These are phyloP conservation scores for Leptopilina boulardi DNA, from an alignment of 1,140 invertebrate species.

Conservation along the genomic window DNA sequence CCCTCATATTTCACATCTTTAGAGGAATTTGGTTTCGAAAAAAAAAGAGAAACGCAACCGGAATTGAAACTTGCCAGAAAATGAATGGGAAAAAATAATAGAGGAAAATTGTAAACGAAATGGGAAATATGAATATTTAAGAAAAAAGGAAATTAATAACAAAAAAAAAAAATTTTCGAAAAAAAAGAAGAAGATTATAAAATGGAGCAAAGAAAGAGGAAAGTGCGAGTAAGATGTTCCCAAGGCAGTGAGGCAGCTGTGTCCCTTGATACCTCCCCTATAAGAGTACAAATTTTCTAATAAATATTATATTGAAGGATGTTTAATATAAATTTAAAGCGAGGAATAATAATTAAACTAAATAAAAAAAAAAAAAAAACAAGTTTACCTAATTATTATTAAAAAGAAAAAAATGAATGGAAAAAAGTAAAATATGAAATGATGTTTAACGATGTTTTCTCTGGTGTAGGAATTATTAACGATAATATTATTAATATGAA, in stretches of 20 bases:
- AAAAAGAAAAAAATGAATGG: constrained; percentile 29
- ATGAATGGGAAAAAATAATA: not conserved
- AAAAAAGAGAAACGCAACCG: constrained; percentile 3
- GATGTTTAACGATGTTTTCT: constrained; percentile 73
- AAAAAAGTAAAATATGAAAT: constrained; percentile 55
- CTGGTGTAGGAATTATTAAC: constrained; percentile 70
- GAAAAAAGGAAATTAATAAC: not conserved
- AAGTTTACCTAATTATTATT: constrained; percentile 66
- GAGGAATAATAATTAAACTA: constrained; percentile 45
- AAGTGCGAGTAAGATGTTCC: constrained; percentile 54
- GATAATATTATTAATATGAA: constrained; percentile 67
- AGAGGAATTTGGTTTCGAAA: not conserved
- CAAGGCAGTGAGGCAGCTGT: constrained; percentile 60
- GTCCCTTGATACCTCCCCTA: constrained; percentile 73
- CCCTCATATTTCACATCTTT: too few relatives aligned
- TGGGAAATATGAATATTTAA: not conserved
- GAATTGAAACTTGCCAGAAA: constrained; percentile 22
- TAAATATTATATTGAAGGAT: constrained; percentile 72
- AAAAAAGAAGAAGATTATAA: too few relatives aligned
- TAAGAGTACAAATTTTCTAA: constrained; percentile 76
- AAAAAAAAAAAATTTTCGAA: too few relatives aligned
- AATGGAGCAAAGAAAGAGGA: constrained; percentile 37
- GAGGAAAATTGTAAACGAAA: not conserved
- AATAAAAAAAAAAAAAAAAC: constrained; percentile 44
- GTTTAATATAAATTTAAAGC: constrained; percentile 59